phyloP scores from a whole-genome alignment of 1,140 invertebrate genomes.

The Scaptomyza graminum region DNA sequence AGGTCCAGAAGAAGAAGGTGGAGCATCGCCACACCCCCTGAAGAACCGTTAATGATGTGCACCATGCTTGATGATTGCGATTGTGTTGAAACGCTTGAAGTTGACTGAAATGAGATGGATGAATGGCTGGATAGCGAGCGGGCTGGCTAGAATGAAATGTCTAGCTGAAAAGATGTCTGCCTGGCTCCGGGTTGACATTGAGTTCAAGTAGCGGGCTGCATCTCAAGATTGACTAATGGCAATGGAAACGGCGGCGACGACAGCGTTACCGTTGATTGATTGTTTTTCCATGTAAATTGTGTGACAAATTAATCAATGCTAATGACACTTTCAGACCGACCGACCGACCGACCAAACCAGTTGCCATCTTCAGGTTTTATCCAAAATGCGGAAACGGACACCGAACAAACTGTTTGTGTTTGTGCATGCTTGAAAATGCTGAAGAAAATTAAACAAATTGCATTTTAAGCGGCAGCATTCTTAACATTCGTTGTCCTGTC shows the following conservation, averaged over 20 bases:
- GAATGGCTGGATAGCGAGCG: conserved; percentile 28
- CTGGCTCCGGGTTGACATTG: conserved; percentile 58
- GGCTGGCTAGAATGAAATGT: conserved; percentile 32
- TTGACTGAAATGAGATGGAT: conserved; percentile 48
- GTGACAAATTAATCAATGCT: conserved; percentile 83
- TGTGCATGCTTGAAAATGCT: no score
- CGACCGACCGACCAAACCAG: conserved; percentile 53
- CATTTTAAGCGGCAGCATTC: conserved; percentile 74
- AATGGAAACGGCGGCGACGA: conserved; percentile 56
- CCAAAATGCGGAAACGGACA: conserved; percentile 26
- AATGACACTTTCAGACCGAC: conserved; percentile 73
- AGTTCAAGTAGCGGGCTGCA: conserved; percentile 69
- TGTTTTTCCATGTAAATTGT: conserved; percentile 83
- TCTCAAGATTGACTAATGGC: conserved; percentile 78
- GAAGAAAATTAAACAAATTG: conserved; percentile 58
- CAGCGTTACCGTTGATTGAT: conserved; percentile 74
- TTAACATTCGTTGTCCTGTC: conserved; percentile 39
- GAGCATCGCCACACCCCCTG: conserved; percentile 40
- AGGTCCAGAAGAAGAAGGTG: conserved; percentile 18
- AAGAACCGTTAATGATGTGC: conserved; percentile 73
- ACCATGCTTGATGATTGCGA: conserved; percentile 67
- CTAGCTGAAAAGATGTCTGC: conserved; percentile 40
- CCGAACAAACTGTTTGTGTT: neutral
- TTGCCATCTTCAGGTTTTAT: conserved; percentile 59
- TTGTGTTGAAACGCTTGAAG: conserved; percentile 40